Evolutionary conservation across 2,797 vertebrate genomes (phyloP), one percentile per base, ranked within the genome.

Genomic region (Syngnathus acus): DNA sequence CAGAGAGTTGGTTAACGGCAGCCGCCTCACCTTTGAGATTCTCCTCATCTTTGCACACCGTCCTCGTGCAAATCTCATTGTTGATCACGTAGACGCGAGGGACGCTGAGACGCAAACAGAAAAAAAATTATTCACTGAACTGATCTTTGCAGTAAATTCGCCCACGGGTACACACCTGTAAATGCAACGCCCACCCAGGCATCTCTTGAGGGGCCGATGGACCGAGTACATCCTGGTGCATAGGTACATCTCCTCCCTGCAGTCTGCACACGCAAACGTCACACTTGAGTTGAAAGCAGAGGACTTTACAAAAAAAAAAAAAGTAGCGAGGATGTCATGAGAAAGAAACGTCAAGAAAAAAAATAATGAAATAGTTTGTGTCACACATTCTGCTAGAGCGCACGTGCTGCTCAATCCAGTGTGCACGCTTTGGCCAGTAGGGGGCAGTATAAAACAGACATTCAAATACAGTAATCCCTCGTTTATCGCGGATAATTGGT

Each of bases 211-310:
- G 23, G 91, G 91, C 61, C 70, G 85, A 71, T 92, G 90, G 59
- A 93, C 89, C 0, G 92, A 92, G 83, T 93, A 92, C 89, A 93
- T 91, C 86, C 92, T 89, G 78, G 91, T 93, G 84, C 91, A 92
- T 0, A 89, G 86, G 55, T 92, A 93, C 78, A 84, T 91, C 84
- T 93, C 89, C 82, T 92, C 91, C 80, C 91, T 87, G 40, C 92
- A 93, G 55, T 84, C 91, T 92, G 77, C 58, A 66, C 43, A 72
- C 21, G 62, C 60, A 45, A 19, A n/a, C 62, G 11, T 40, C 9
- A 40, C 9, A 14, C 16, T 6, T 37, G 26, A 38, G 6, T 59
- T 59, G 21, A 42, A 47, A 47, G 19, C 5, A 67, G 62, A 65
- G 62, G 40, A 17, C 16, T 48, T 48, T 6, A 17, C 19, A 0